Base-by-base conservation (phyloP, 2,113 vertebrate genomes). In the Theropithecus gelada region DNA sequence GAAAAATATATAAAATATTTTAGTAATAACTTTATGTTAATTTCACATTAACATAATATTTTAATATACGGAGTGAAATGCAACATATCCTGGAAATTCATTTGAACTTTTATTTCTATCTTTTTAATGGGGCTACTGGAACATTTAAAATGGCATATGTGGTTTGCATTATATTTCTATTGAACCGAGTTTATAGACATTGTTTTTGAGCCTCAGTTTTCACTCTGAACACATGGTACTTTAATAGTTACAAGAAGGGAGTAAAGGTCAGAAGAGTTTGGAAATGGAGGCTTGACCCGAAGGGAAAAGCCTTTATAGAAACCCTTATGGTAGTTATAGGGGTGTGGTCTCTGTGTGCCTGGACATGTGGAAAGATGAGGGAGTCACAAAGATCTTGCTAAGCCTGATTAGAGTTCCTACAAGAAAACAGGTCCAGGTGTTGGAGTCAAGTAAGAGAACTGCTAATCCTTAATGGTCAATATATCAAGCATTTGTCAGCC, bases 1-100 rank as follows among this genome's bases (percentile, higher is more conserved):
- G 59, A 84, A 30, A 92, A n/a, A 17, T 84, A 64, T 25, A 18
- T 68, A 43, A 94, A 83, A 43, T 55, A 85, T 75, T 84, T 87
- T 18, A 43, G 27, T 25, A 35, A 35, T 94, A 55, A 93, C 68
- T 90, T 87, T 66, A 40, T 50, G 14, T 73, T 78, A 43, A 68
- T 72, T 78, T 10, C 10, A 38, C 45, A 2, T 40, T 64, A 48
- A 76, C 40, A 55, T 72, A 16, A 16, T 22, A 66, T 50, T 90
- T 84, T 43, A 73, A 61, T 72, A 9, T 17, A 38, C 68, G 64
- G 6, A 9, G 30, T 76, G 10, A 72, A 90, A n/a, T 57, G 16
- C 8, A 83, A 30, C 55, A 16, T 50, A 78, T 25, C 45, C 50
- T 88, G 5, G 75, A 88, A 92, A 80, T 70, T 23, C 18, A 32